Conservation (phyloP, 2,888 invertebrate species). For the Torymus auratus region DNA sequence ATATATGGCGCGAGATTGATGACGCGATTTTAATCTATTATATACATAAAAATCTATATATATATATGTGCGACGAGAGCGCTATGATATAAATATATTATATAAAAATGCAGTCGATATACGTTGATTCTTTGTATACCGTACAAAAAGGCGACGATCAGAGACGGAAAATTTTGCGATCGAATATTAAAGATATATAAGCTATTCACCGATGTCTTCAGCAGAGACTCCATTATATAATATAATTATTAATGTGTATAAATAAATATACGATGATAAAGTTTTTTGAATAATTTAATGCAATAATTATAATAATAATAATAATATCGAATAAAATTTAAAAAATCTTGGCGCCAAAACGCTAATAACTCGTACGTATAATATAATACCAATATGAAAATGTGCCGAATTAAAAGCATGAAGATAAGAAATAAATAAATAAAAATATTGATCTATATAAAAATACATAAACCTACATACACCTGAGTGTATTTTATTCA, state of each 20-base stretch:
- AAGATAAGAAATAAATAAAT: slow-evolving; percentile 20
- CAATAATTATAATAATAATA: slow-evolving; percentile 16
- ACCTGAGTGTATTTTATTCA: slow-evolving; percentile 1
- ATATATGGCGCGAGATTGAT: neutral
- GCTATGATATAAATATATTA: slow-evolving; percentile 6
- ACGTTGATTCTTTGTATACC: slow-evolving; percentile 26
- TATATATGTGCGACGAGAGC: neutral
- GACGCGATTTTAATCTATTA: too few relatives aligned
- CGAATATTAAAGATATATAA: neutral
- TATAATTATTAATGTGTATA: slow-evolving; percentile 20
- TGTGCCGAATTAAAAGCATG: slow-evolving; percentile 40
- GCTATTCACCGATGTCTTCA: slow-evolving; percentile 12
- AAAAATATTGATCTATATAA: slow-evolving; percentile 9
- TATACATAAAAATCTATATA: slow-evolving; percentile 17
- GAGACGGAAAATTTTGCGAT: slow-evolving; percentile 1
- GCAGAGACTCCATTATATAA: slow-evolving; percentile 11
- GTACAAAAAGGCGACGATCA: slow-evolving; percentile 6
- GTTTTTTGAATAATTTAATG: slow-evolving; percentile 1
- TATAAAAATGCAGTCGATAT: slow-evolving; percentile 12
- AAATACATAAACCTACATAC: slow-evolving; percentile 12
- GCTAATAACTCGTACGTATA: slow-evolving; percentile 3
- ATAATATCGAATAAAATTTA: too few relatives aligned
- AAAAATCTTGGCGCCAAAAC: slow-evolving; percentile 1
- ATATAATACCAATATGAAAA: slow-evolving; percentile 3
- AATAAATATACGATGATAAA: neutral